Evolutionary conservation across 2,113 vertebrate species (phyloP), one percentile per base, ranked within the genome.

Genomic region (Brevimyrus niger): DNA sequence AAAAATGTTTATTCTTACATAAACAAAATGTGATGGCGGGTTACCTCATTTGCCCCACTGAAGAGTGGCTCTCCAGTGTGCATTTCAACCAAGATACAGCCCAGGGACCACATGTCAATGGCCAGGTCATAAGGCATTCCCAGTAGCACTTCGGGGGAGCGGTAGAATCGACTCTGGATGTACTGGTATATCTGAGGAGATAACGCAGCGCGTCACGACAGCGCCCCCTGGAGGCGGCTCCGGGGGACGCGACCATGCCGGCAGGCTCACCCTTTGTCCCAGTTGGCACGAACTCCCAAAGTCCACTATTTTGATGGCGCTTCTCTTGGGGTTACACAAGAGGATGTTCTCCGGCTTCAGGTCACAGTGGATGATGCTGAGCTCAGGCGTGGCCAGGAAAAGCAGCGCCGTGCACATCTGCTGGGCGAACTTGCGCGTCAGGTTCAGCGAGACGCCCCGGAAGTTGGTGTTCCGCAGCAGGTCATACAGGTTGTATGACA

Each of bases 301-400:
- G 94, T 99, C 98, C 93, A 99, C 98, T 61, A 99, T 99, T 96
- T 99, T 99, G 96, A 99, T 99, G 93, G 98, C 98, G 92, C 98
- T 99, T 95, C 98, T 96, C 94, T 99, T 99, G 92, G 98, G 98
- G 95, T 99, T 99, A 93, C 98, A 99, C 89, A 99, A 97, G 91
- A 99, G 96, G 95, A 99, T 99, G 94, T 99, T 99, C 95, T 99
- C 98, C 17, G 98, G 98, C 95, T 99, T 99, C 94, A 99, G 97
- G 96, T 99, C 98, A 97, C 98, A 99, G 98, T 99, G 98, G 97
- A 99, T 99, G 97, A 99, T 99, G 95, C 98, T 99, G 94, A 99
- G 98, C 94, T 99, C 98, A 91, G 98, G 98, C 92, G 98, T 99
- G 91, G 98, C 98, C 90, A 99, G 97, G 95, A 99, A 99, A 93